Evolutionary conservation across 2,113 vertebrate species (phyloP).

Genomic region (Brachionichthys hirsutus): DNA sequence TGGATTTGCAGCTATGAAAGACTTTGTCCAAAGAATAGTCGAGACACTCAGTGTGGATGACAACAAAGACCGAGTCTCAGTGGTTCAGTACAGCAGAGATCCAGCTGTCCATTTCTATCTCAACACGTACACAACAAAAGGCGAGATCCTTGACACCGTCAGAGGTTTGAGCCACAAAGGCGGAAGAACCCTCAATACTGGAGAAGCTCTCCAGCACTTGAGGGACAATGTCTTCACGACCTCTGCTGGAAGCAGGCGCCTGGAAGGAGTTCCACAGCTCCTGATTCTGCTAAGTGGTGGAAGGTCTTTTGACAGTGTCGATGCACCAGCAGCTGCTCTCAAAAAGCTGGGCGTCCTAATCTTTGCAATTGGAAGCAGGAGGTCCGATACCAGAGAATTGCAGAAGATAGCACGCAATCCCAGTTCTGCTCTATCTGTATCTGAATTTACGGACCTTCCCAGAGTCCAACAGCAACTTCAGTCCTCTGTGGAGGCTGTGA

Average conservation of each 20-base stretch:
- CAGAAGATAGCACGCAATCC: constrained; percentile 41
- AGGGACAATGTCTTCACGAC: constrained; percentile 73
- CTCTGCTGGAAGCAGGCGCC: constrained; percentile 79
- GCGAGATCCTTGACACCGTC: constrained; percentile 26
- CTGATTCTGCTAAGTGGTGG: too few relatives aligned
- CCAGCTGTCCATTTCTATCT: constrained; percentile 49
- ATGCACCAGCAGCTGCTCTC: constrained; percentile 34
- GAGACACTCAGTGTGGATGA: constrained; percentile 49
- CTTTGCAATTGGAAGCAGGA: constrained; percentile 31
- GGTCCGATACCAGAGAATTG: constrained; percentile 57
- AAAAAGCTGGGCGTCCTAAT: constrained; percentile 45
- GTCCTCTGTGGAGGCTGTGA: constrained; percentile 1
- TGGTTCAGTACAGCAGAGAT: constrained; percentile 55
- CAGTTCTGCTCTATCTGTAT: constrained; percentile 9
- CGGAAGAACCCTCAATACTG: constrained; percentile 74
- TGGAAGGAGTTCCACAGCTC: too few relatives aligned
- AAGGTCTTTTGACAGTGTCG: too few relatives aligned
- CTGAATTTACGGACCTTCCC: constrained; percentile 9
- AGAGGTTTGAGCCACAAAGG: constrained; percentile 35
- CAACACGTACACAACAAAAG: constrained; percentile 35
- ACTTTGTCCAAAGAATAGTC: constrained; percentile 52
- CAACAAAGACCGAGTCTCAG: constrained; percentile 45
- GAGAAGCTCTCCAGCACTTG: constrained; percentile 62
- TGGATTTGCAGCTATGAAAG: constrained; percentile 31
- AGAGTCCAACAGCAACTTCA: constrained; percentile 7